Percentiles rank a stretch among this genome's conserved stretches.
Conservation (phyloP, 2,797 vertebrate species). For the Onychomys torridus region DNA sequence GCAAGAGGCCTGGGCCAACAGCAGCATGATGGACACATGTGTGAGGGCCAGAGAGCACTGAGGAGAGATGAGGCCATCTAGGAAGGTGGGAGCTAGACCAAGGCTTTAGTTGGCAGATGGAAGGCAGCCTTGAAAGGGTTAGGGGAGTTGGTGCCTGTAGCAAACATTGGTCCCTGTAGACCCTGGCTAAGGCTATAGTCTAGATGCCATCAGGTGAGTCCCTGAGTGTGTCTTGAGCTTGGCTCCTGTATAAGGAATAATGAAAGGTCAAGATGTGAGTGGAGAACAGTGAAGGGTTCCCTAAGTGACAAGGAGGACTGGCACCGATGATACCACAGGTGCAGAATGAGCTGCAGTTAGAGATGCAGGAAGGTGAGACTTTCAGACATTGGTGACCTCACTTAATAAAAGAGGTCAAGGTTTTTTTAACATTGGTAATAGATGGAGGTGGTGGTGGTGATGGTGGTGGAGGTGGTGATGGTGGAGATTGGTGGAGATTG, state of each 20-base stretch:
- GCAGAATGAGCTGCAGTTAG: background rate
- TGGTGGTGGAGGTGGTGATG: background rate
- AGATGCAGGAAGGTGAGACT: background rate
- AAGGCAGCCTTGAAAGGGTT: background rate
- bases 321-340: accelerated
- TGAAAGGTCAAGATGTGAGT: background rate
- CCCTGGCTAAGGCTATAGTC: background rate
- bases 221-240: background rate
- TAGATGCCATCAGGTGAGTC: no score
- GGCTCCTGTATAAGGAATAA: background rate
- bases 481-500: background rate
- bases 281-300: background rate
- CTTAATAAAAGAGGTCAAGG: background rate
- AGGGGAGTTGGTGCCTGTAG: no score
- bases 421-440: background rate
- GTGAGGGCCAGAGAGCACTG: background rate
- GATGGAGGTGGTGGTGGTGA: background rate
- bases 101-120: background rate
- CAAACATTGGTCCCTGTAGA: background rate
- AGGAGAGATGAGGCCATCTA: background rate
- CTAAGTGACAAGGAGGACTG: background rate
- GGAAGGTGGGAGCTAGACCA: no score
- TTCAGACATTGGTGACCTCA: background rate
- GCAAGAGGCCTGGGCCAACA: background rate
- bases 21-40: no score